Percentiles rank a stretch among this genome's conserved stretches.
Evolutionary conservation across 1,140 invertebrate species (phyloP).

Genomic region (Atta colombica): DNA sequence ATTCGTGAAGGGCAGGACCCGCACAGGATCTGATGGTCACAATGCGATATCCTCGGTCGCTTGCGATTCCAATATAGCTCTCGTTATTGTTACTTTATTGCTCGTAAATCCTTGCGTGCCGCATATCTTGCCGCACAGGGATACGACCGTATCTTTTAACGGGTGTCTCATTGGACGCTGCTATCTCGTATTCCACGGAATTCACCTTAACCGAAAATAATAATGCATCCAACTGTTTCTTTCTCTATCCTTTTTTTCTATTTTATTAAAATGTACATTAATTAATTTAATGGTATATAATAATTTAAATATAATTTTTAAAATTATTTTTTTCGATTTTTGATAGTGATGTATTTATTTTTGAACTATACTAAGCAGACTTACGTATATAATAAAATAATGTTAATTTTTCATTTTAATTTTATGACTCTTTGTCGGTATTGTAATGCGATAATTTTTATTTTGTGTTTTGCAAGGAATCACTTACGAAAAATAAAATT

Average conservation of each 20-base stretch:
- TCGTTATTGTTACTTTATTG: constrained; percentile 85
- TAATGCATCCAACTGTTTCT: not conserved
- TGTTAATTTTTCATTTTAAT: not conserved
- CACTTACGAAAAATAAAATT: not conserved
- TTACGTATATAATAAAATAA: not conserved
- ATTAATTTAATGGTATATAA: not conserved
- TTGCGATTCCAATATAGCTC: constrained; percentile 76
- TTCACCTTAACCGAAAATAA: constrained; percentile 21
- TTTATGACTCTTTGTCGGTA: not conserved
- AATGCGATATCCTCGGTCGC: constrained; percentile 65
- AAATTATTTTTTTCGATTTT: not conserved
- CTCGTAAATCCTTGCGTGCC: constrained; percentile 80
- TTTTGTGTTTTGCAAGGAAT: not conserved
- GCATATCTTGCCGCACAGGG: constrained; percentile 63
- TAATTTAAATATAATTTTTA: not conserved
- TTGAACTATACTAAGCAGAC: not conserved
- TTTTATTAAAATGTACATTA: constrained; percentile 32
- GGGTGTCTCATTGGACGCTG: constrained; percentile 50
- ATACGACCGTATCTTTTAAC: constrained; percentile 70
- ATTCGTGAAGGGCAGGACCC: constrained; percentile 12
- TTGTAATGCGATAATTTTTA: not conserved
- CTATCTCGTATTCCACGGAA: constrained; percentile 18
- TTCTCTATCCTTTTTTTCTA: not conserved
- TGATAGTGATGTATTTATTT: not conserved
- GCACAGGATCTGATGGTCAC: constrained; percentile 71